A percentile compares a stretch with the other conserved stretches of the same genome.
These are phyloP conservation scores for Lottia gigantea DNA, from an alignment of 2,888 invertebrate genomes.

Conservation along the genomic window DNA sequence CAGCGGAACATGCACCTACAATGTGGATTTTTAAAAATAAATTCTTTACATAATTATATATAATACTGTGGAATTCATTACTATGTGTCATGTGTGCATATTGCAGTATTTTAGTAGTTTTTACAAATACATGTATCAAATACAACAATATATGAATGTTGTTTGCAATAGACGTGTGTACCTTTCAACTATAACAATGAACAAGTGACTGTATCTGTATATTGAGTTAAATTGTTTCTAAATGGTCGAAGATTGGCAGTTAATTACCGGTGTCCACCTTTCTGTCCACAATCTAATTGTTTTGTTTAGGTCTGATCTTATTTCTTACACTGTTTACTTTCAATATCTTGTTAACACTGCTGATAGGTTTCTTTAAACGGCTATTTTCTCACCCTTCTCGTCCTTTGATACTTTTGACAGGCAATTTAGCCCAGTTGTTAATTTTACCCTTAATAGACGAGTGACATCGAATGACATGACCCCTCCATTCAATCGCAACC, in stretches of 20 bases:
- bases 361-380: constrained; percentile 15
- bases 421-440: constrained; percentile 18
- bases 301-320: background rate
- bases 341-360: constrained; percentile 1
- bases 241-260: background rate
- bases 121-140: too few species aligned
- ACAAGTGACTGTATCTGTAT: too few species aligned
- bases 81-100: too few species aligned
- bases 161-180: too few species aligned
- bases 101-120: too few species aligned
- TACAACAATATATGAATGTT: too few species aligned
- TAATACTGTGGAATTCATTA: too few species aligned
- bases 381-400: constrained; percentile 21
- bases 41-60: too few species aligned
- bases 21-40: too few species aligned
- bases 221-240: too few species aligned
- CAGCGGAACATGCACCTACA: too few species aligned
- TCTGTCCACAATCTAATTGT: background rate
- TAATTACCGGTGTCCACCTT: background rate
- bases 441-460: background rate
- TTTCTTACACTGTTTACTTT: background rate
- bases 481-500: constrained; percentile 10
- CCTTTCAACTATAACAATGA: too few species aligned
- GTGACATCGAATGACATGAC: constrained; percentile 17
- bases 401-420: constrained; percentile 20